Conservation (phyloP, 2,113 vertebrate genomes). For the Stercorarius parasiticus region DNA sequence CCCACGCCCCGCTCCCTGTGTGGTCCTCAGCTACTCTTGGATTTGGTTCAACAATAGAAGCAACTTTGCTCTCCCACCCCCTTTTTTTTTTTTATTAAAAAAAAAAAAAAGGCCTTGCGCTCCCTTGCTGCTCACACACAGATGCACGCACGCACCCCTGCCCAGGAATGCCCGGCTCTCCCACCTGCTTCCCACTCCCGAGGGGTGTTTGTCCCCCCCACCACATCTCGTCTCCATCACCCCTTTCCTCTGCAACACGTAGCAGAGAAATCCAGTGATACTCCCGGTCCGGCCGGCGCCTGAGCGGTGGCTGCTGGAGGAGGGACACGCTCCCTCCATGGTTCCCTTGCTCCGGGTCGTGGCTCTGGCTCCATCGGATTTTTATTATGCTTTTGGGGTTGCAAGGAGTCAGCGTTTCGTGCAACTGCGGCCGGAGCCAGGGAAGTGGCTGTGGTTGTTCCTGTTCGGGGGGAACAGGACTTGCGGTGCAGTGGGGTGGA, state of each 20-base stretch:
- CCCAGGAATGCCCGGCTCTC: constrained; percentile 76
- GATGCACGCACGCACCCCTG: background rate
- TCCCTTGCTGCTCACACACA: constrained; percentile 42
- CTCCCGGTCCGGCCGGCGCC: background rate
- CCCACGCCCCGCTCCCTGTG: constrained; percentile 84
- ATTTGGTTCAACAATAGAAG: constrained; percentile 93
- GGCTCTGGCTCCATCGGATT: background rate
- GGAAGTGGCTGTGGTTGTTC: background rate
- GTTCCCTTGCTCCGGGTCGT: background rate
- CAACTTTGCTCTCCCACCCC: constrained; percentile 68
- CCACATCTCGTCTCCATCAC: background rate
- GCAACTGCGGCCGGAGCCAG: background rate
- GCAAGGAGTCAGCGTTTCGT: background rate
- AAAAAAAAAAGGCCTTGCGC: constrained; percentile 56
- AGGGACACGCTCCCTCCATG: background rate
- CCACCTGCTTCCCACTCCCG: constrained; percentile 86
- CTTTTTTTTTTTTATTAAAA: constrained; percentile 65
- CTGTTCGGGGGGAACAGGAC: background rate
- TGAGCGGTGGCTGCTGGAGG: background rate
- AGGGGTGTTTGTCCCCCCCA: background rate
- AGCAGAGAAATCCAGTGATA: constrained; percentile 29
- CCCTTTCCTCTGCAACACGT: constrained; percentile 10
- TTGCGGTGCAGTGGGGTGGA: background rate
- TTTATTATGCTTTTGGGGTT: constrained; percentile 28
- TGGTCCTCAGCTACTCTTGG: constrained; percentile 96